Percentiles rank a stretch among this genome's conserved stretches.
Evolutionary conservation across 2,113 vertebrate genomes (phyloP).

Genomic region (Bucco capensis): DNA sequence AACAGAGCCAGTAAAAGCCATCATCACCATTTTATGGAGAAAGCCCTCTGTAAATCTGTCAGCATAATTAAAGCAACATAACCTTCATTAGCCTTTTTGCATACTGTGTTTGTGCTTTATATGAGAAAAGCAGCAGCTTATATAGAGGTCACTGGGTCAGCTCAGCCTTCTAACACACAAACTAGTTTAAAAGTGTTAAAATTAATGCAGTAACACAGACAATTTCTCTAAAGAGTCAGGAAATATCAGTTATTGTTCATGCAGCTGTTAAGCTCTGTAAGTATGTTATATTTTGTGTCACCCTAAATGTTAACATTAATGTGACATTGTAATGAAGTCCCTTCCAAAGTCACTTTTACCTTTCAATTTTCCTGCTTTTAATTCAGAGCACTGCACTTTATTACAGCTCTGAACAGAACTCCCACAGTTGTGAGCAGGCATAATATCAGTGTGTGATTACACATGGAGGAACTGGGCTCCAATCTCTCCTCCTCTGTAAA

Average conservation of each 20-base stretch:
- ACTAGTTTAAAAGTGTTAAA: background rate
- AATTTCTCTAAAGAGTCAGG: background rate
- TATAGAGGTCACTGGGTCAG: background rate
- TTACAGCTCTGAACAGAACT: background rate
- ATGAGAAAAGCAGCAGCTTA: constrained; percentile 3
- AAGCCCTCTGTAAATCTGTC: constrained; percentile 18
- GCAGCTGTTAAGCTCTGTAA: background rate
- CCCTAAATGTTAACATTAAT: background rate
- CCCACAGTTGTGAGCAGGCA: background rate
- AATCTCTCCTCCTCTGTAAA: background rate
- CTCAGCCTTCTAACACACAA: background rate
- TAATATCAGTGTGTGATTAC: background rate
- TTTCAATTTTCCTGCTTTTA: background rate
- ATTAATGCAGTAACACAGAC: background rate
- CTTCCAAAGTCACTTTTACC: background rate
- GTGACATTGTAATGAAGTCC: background rate
- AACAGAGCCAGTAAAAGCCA: background rate
- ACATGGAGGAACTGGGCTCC: background rate
- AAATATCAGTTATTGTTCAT: background rate
- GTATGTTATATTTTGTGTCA: background rate
- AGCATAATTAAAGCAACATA: constrained; percentile 24
- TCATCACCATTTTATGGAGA: constrained; percentile 27
- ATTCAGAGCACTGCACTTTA: background rate
- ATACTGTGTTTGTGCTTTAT: background rate
- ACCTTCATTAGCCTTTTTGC: constrained; percentile 33